Evolutionary conservation across 2,113 vertebrate genomes (phyloP), one percentile per base, ranked within the genome.

Genomic region (Nipponia nippon): DNA sequence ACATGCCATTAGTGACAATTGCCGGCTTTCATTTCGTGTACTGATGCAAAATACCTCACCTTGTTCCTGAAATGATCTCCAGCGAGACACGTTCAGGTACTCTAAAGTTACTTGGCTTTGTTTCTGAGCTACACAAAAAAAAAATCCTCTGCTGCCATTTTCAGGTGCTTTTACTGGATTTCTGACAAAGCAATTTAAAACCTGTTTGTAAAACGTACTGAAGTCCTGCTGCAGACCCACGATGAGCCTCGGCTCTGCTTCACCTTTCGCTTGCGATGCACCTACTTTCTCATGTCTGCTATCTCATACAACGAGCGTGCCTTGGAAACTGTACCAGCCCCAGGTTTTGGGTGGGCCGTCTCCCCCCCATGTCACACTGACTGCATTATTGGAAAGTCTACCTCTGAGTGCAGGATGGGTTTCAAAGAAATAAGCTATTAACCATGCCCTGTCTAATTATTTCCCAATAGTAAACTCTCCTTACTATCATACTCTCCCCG

Each of bases 1-100:
- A 3, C 36, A 13, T 3, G 23, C 15, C 17, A 4, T 11, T 49
- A 46, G 40, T 1, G 1, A 32, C 53, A 73, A 3, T 1, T 49
- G 27, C n/a, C 79, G 27, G 23, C 36, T 85, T 87, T 63, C 36
- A 18, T n/a, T 50, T 49, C 78, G 47, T 49, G 38, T 55, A 23
- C 27, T 27, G 40, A 30, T 21, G 30, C 14, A 66, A 50, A 46
- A 22, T 15, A 13, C 0, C 56, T 87, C 20, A 2, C 32, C 13
- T 44, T 11, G n/a, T 50, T 92, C n/a, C 67, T n/a, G 21, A 71
- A 83, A 42, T 9, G 21, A 11, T 36, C 27, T 82, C 72, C 46
- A 16, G 21, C 30, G 7, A 58, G 21, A 40, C 0, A 0, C 2
- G 7, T 9, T 32, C 44, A 16, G 26, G 71, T 77, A 61, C 23